A percentile compares a stretch with the other conserved stretches of the same genome.
phyloP scores from a whole-genome alignment of 2,797 vertebrate genomes.

The Cynodonichthys magdalenae region DNA sequence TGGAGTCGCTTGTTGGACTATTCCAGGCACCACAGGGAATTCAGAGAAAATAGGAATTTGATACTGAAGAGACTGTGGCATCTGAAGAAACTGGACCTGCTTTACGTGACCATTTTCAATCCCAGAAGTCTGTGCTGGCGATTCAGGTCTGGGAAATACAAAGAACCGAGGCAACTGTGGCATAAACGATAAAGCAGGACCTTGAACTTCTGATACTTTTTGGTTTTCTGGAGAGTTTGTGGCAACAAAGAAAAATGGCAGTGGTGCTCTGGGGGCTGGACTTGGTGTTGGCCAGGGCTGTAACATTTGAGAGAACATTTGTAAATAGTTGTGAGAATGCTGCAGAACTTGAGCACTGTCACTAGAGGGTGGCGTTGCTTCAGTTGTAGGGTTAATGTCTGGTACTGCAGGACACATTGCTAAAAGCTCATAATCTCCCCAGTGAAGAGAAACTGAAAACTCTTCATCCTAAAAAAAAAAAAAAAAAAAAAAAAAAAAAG shows the following conservation, averaged over 20 bases:
- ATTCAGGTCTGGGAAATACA: constrained; percentile 14
- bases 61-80: constrained; percentile 16
- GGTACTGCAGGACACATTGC: constrained; percentile 38
- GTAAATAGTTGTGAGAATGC: constrained; percentile 22
- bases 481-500: neutral
- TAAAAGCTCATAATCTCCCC: constrained; percentile 37
- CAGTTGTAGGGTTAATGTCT: neutral
- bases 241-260: constrained; percentile 3
- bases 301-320: constrained; percentile 18
- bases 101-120: constrained; percentile 8
- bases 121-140: neutral
- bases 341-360: neutral
- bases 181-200: constrained; percentile 11
- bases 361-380: constrained; percentile 7
- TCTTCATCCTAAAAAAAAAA: constrained; percentile 37
- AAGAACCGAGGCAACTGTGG: constrained; percentile 20
- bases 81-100: neutral
- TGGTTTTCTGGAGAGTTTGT: constrained; percentile 10
- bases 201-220: constrained; percentile 9
- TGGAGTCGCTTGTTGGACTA: constrained; percentile 18
- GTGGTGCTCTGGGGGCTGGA: neutral
- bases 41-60: constrained; percentile 12
- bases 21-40: constrained; percentile 30
- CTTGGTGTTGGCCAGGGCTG: neutral
- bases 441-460: constrained; percentile 38